Percentiles rank a stretch among this genome's conserved stretches.
phyloP scores from a whole-genome alignment of 2,888 invertebrate species.

The Scelioninae gen. 1 region DNA sequence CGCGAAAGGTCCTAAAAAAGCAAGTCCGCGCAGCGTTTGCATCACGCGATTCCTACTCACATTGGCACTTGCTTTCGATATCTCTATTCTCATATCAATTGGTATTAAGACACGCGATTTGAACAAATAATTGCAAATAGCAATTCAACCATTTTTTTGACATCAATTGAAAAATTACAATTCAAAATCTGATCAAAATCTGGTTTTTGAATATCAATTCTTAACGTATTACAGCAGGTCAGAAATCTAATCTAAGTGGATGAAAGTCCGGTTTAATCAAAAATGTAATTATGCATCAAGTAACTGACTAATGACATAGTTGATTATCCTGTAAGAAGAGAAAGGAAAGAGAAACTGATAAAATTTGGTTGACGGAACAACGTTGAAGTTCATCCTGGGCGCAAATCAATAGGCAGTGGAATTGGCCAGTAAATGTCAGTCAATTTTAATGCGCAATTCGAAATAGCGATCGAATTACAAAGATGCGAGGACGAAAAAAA shows the following conservation, averaged over 20 bases:
- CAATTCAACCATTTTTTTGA: too few species aligned
- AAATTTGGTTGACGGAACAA: not conserved
- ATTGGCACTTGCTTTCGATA: constrained; percentile 67
- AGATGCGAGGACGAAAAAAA: constrained; percentile 29
- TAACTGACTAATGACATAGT: too few species aligned
- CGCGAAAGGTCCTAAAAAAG: constrained; percentile 67
- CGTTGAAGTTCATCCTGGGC: constrained; percentile 25
- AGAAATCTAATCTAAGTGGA: too few species aligned
- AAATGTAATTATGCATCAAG: too few species aligned
- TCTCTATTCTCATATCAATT: constrained; percentile 64
- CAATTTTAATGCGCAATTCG: constrained; percentile 49
- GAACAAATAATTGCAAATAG: too few species aligned
- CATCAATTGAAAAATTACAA: too few species aligned
- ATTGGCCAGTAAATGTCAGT: constrained; percentile 46
- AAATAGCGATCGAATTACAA: constrained; percentile 58
- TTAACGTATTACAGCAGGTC: too few species aligned
- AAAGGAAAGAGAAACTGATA: too few species aligned
- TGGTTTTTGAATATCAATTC: too few species aligned
- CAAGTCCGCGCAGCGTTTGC: constrained; percentile 56
- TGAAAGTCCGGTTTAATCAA: too few species aligned
- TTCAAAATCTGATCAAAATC: too few species aligned
- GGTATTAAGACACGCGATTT: constrained; percentile 66
- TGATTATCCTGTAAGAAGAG: too few species aligned
- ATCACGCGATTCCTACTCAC: constrained; percentile 74
- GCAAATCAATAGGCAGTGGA: constrained; percentile 38